Evolutionary conservation across 2,888 invertebrate genomes (phyloP).

Genomic region (Rhagophthalmus giganteus): DNA sequence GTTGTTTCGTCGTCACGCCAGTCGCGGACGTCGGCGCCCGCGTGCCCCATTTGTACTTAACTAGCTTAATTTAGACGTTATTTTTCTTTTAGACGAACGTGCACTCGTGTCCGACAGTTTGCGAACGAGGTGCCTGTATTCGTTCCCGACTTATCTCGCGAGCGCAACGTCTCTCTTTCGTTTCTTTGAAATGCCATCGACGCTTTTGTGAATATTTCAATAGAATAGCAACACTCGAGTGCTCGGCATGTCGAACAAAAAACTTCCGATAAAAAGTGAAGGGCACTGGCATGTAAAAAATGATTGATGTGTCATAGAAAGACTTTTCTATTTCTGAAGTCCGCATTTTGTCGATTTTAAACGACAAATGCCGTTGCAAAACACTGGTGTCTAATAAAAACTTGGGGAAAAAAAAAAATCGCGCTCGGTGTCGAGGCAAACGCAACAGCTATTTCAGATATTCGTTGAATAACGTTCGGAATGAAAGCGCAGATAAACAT

Average conservation of each 20-base stretch:
- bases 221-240: constrained; percentile 26
- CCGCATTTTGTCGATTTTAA: no score
- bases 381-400: no score
- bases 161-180: constrained; percentile 14
- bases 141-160: constrained; percentile 14
- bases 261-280: constrained; percentile 17
- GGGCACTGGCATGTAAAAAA: constrained; percentile 26
- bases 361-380: no score
- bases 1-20: no score
- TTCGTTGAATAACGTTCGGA: constrained; percentile 11
- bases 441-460: no score
- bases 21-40: constrained; percentile 8
- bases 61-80: constrained; percentile 24
- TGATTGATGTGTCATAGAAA: constrained; percentile 14
- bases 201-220: constrained; percentile 26
- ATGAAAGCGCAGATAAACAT: constrained; percentile 13
- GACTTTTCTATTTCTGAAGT: constrained; percentile 1
- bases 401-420: no score
- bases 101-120: constrained; percentile 9
- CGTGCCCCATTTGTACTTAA: constrained; percentile 22
- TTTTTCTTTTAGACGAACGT: constrained; percentile 19
- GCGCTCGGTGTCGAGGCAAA: background rate
- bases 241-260: constrained; percentile 23
- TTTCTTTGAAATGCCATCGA: constrained; percentile 14
- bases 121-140: constrained; percentile 8